Evolutionary conservation across 2,113 vertebrate genomes (phyloP).

Genomic region (Trinectes maculatus): DNA sequence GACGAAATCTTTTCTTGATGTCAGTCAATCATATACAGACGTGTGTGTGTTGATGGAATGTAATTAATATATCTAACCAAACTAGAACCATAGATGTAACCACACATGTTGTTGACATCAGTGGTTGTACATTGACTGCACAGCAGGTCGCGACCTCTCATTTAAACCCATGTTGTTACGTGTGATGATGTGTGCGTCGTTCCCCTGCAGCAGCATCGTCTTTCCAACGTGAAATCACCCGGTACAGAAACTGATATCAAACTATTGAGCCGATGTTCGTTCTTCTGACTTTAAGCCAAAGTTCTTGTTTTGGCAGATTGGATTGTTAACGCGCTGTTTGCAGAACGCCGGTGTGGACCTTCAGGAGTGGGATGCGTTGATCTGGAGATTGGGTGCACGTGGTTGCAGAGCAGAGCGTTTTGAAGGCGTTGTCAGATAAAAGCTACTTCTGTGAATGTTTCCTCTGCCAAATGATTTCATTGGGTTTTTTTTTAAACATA

Average conservation of each 20-base stretch:
- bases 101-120: slow-evolving; percentile 41
- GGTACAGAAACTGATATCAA: background rate
- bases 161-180: background rate
- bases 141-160: slow-evolving; percentile 31
- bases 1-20: slow-evolving; percentile 70
- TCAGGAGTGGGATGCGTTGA: too few species aligned
- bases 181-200: slow-evolving; percentile 16
- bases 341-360: too few species aligned
- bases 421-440: too few species aligned
- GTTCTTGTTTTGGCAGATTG: too few species aligned
- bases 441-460: too few species aligned
- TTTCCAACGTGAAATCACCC: too few species aligned
- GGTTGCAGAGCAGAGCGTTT: too few species aligned
- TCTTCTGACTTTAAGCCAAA: slow-evolving; percentile 34
- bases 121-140: slow-evolving; percentile 40
- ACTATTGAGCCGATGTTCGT: background rate
- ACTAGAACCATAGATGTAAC: slow-evolving; percentile 53
- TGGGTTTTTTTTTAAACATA: slow-evolving; percentile 26
- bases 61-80: slow-evolving; percentile 67
- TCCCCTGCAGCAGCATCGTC: slow-evolving; percentile 15
- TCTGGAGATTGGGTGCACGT: too few species aligned
- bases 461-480: too few species aligned
- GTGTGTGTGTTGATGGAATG: slow-evolving; percentile 54
- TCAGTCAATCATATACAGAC: slow-evolving; percentile 63
- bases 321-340: too few species aligned